Conservation (phyloP, 2,113 vertebrate genomes). For the Delphinapterus leucas region DNA sequence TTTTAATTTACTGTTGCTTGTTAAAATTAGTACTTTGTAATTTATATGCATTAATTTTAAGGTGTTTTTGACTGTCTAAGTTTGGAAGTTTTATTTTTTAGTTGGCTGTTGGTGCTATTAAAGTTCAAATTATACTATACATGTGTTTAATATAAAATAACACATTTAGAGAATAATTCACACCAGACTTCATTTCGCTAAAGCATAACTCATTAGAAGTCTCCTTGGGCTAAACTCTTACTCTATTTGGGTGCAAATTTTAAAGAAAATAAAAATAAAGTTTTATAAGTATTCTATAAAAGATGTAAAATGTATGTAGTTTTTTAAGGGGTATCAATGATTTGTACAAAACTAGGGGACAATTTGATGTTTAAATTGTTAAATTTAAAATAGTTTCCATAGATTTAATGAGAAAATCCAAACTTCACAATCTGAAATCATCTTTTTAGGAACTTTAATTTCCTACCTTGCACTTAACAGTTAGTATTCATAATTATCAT, state of each 20-base stretch:
- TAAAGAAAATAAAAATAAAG: constrained; percentile 39
- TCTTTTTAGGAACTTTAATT: constrained; percentile 36
- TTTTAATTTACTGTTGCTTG: constrained; percentile 11
- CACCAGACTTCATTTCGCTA: not conserved
- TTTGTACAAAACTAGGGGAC: constrained; percentile 25
- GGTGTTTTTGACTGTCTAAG: not conserved
- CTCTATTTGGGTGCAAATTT: constrained; percentile 31
- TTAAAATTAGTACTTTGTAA: constrained; percentile 20
- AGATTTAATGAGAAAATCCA: constrained; percentile 23
- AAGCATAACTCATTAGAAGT: not conserved
- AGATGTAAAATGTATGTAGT: not conserved
- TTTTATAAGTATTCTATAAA: constrained; percentile 12
- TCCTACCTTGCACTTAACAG: not conserved
- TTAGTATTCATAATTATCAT: not conserved
- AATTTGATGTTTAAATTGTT: not conserved
- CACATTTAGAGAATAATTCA: not conserved
- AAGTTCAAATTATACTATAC: not conserved
- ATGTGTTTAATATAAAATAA: constrained; percentile 23
- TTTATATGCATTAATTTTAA: constrained; percentile 7
- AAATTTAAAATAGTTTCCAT: constrained; percentile 32
- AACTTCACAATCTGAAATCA: not conserved
- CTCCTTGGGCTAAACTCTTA: not conserved
- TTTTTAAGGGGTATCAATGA: constrained; percentile 16
- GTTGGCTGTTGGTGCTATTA: not conserved
- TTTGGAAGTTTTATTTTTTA: not conserved